Evolutionary conservation across 2,797 vertebrate genomes (phyloP), one percentile per base, ranked within the genome.

Genomic region (Melanogrammus aeglefinus): DNA sequence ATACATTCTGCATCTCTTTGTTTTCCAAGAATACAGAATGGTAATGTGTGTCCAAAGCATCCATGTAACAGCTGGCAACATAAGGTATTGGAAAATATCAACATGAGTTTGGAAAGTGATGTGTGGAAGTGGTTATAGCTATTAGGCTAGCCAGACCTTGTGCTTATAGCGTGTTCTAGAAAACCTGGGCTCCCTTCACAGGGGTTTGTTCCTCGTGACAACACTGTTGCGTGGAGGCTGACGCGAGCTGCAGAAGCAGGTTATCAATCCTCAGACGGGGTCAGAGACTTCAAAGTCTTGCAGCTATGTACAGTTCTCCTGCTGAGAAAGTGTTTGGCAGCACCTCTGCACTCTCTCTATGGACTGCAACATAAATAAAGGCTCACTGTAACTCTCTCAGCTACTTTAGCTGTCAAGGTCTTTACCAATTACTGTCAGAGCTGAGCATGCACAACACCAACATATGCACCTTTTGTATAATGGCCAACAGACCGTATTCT

Each of bases 371-470:
- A 95, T 95, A 95, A 95, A 95, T 95, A 94, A 94, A 94, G 90
- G 84, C 90, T 88, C 87, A 91, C 93, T 95, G 94, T 94, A 92
- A 91, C 91, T 93, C 92, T 87, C 89, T 87, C 88, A 92, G 93
- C 93, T 93, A 93, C 92, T 94, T 94, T 93, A 94, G 92, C 94
- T 95, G 94, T 95, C 94, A 94, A 89, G 92, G 89, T 94, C 94
- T 94, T 93, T 93, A 94, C 92, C 94, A 94, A 94, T 95, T 94
- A 94, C 93, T 90, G 92, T 94, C 89, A 92, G 86, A 74, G 91
- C 74, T 78, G 86, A 27, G 88, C 78, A 79, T 86, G 87, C 82
- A 90, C 88, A 92, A 91, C 85, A 87, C 83, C 90, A 87, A 91
- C 90, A 89, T 86, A 82, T 88, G 88, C 88, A 88, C 90, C 80